Conservation (phyloP, 2,888 invertebrate genomes). For the Drosophila robusta region DNA sequence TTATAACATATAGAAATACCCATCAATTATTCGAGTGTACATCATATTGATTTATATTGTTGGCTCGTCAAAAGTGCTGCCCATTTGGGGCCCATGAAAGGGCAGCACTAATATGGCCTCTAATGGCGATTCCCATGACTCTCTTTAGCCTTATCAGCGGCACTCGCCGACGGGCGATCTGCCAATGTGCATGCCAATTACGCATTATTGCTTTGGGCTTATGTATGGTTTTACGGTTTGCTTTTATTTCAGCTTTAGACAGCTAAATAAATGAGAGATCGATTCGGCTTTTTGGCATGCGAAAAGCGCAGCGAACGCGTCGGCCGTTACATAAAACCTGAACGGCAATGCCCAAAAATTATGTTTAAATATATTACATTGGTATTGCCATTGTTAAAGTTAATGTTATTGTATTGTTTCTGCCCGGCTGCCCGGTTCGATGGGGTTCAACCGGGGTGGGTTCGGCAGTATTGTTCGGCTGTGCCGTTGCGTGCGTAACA, state of each 20-base stretch:
- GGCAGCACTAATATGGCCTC: constrained; percentile 8
- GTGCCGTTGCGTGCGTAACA: constrained; percentile 61
- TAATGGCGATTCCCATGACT: constrained; percentile 19
- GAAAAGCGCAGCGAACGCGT: constrained; percentile 44
- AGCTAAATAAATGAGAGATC: constrained; percentile 24
- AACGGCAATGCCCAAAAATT: constrained; percentile 38
- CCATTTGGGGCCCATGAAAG: neutral
- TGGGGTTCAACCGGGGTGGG: constrained; percentile 2
- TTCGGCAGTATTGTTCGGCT: too few relatives aligned
- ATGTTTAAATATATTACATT: constrained; percentile 53
- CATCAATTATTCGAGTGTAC: neutral
- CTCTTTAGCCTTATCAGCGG: constrained; percentile 28
- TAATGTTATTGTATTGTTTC: constrained; percentile 51
- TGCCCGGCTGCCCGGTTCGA: constrained; percentile 32
- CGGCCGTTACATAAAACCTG: constrained; percentile 40
- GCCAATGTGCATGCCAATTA: constrained; percentile 42
- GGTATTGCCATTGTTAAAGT: constrained; percentile 48
- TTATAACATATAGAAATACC: neutral
- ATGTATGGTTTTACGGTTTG: neutral
- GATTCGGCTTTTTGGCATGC: constrained; percentile 51
- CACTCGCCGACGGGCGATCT: constrained; percentile 18
- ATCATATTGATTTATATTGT: constrained; percentile 1
- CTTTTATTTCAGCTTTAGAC: neutral
- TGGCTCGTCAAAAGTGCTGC: constrained; percentile 1
- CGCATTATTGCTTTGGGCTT: constrained; percentile 8